phyloP scores from a whole-genome alignment of 2,888 invertebrate species.

The Coelinius sp. region DNA sequence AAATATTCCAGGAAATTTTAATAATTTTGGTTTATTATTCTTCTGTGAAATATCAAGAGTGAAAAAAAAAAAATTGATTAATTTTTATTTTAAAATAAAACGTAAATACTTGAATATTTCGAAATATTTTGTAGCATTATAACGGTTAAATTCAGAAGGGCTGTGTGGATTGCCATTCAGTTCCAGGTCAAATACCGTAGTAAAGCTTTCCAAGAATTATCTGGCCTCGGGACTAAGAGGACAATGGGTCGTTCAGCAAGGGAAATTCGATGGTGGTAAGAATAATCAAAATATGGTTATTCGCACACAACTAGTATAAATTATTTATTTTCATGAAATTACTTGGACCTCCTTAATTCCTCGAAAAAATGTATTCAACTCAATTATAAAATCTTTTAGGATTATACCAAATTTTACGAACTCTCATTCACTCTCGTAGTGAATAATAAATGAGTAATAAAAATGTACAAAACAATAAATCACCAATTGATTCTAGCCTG shows the following conservation, averaged over 20 bases:
- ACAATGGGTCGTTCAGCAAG: conserved; percentile 39
- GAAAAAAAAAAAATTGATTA: conserved; percentile 1
- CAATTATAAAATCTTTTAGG: background rate
- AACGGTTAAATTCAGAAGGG: conserved; percentile 50
- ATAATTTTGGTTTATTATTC: no score
- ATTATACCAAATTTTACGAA: background rate
- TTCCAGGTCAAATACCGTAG: conserved; percentile 32
- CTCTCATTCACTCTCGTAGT: background rate
- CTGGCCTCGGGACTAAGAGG: conserved; percentile 38
- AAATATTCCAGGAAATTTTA: no score
- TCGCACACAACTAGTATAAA: conserved; percentile 7
- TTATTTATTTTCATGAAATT: conserved; percentile 35
- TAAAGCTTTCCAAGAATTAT: conserved; percentile 53
- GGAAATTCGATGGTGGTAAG: conserved; percentile 47
- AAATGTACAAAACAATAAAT: no score
- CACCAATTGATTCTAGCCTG: no score
- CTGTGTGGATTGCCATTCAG: background rate
- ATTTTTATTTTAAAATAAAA: background rate
- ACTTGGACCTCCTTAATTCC: background rate
- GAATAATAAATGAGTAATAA: background rate
- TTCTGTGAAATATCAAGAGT: no score
- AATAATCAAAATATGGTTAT: conserved; percentile 12
- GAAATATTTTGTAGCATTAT: conserved; percentile 42
- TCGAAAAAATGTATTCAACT: background rate
- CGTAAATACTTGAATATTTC: background rate